Base-by-base conservation (phyloP, 2,797 vertebrate species). In the Lepus oiostolus region DNA sequence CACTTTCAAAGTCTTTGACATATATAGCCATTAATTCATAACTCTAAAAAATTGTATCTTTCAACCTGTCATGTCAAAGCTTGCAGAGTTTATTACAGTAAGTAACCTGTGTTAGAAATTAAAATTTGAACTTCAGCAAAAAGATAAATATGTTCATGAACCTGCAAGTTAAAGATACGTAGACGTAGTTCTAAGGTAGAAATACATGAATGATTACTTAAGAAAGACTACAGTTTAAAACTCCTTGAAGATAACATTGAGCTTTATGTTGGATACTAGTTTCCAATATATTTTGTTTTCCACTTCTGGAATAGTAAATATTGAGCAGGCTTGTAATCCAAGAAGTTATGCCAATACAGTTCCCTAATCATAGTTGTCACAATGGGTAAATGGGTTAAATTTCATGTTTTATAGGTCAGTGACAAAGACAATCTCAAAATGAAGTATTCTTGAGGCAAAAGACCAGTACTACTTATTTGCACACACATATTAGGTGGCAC, bases 41-140 rank as follows among this genome's bases (percentile, higher is more conserved):
- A 98, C 98, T 98, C 98, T 98, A 98, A 98, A 98, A 98, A 98
- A 98, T 98, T 97, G 97, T 98, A 98, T 98, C 98, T 98, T 98
- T 98, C 98, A 98, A 98, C 98, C 96, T 98, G 98, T 98, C 98
- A 98, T 97, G 98, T 98, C 98, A 98, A 98, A 98, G 97, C 98
- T 97, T 97, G 95, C 98, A 98, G 97, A 97, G 98, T 98, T 98
- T 98, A 98, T 98, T 98, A 98, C 95, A 96, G 97, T 97, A 98
- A 98, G 98, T 98, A 98, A 98, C 98, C 98, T 98, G 98, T 98
- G 97, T 98, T 98, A 98, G 98, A 98, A 98, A 98, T 98, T 98
- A 98, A 97, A 98, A 98, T 98, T 98, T 98, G 98, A 98, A 98
- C 98, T 98, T 98, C 98, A 98, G 97, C 94, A 96, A 98, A 97